Evolutionary conservation across 2,113 vertebrate species (phyloP), one percentile per base, ranked within the genome.

Genomic region (Callorhinus ursinus): DNA sequence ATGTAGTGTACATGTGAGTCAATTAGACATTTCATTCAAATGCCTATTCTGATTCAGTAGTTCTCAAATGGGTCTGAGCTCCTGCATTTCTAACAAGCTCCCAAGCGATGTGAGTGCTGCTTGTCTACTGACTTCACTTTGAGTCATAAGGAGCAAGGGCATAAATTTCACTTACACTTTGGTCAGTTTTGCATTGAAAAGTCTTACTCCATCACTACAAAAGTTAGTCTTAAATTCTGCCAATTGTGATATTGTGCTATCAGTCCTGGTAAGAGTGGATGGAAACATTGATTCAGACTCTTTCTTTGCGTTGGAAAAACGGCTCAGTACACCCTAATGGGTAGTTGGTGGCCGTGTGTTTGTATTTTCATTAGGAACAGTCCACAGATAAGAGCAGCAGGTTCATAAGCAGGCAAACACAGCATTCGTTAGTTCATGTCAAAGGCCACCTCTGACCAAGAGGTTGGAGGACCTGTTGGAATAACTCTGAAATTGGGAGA

Each of bases 161-260:
- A 59, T 49, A 77, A 24, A 90, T 67, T 21, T 59, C 80, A 81
- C 88, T 95, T 61, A 77, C 7, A 77, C 15, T 63, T 90, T 72
- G 81, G 15, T 90, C 65, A 81, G 74, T 96, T 96, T 94, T 95
- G 18, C 42, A 33, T 33, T 65, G 69, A 95, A 92, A 90, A 71
- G 19, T 26, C 55, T 67, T 93, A 8, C 49, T 76, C 28, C 5
- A 7, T 74, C 21, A 3, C 72, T 86, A 63, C 19, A 83, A 89
- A 92, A 79, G 53, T 72, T 90, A 85, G 61, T 93, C 86, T 88
- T 93, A 74, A 79, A 79, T 93, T 51, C 77, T 88, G 21, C 61
- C 89, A 87, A 31, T 28, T 51, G 18, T 95, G 76, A 83, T 80
- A n/a, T n/a, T 81, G 57, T 36, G 46, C 11, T 93, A 53, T 95